Evolutionary conservation across 2,797 vertebrate genomes (phyloP).

Genomic region (Acomys russatus): DNA sequence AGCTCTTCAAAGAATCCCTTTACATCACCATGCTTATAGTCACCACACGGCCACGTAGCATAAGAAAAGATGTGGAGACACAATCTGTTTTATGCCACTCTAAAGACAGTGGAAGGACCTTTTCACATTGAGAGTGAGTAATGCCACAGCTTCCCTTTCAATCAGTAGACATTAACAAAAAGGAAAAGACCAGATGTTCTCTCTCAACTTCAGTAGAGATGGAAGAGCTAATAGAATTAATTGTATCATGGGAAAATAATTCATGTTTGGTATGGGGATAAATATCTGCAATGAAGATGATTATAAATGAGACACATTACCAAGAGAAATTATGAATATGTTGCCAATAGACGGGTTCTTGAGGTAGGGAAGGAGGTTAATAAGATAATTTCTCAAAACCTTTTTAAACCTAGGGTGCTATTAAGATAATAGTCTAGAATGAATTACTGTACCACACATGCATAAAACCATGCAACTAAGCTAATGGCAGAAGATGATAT

Average conservation of each 20-base stretch:
- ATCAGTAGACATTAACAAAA: conserved; percentile 20
- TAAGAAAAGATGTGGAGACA: conserved; percentile 43
- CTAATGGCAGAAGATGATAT: conserved; percentile 50
- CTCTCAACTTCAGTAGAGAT: conserved; percentile 33
- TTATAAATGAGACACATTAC: neutral
- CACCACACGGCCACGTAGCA: neutral
- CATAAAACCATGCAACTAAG: conserved; percentile 52
- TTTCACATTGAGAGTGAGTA: conserved; percentile 23
- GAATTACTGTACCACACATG: conserved; percentile 46
- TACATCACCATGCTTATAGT: neutral
- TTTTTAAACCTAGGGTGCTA: conserved; percentile 21
- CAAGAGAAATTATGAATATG: conserved; percentile 60
- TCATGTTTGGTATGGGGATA: conserved; percentile 57
- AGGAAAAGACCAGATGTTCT: conserved; percentile 57
- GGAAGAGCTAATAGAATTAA: conserved; percentile 68
- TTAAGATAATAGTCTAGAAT: conserved; percentile 68
- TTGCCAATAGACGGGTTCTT: conserved; percentile 15
- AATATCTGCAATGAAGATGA: conserved; percentile 36
- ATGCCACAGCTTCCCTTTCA: conserved; percentile 4
- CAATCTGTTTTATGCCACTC: conserved; percentile 33
- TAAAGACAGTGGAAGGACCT: conserved; percentile 28
- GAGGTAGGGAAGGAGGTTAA: neutral
- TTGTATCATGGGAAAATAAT: conserved; percentile 48
- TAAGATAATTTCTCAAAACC: conserved; percentile 65
- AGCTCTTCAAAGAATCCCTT: conserved; percentile 32